Percentiles rank a stretch among this genome's conserved stretches.
Conservation (phyloP, 2,888 invertebrate species). For the Agrilus cyanescens region DNA sequence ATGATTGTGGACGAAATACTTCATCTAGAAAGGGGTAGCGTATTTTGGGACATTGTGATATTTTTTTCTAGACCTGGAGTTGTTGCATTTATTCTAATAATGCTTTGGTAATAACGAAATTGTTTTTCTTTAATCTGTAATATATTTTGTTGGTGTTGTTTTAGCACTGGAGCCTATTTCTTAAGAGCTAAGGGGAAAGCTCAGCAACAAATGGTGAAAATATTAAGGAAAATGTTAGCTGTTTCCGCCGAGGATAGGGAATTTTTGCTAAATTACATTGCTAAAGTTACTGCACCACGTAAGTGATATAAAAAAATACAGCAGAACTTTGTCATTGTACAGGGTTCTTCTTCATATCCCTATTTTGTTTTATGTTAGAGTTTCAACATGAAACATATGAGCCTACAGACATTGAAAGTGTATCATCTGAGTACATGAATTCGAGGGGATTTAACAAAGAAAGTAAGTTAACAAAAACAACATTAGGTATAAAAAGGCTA, state of each 20-base stretch:
- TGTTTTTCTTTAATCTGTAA: neutral
- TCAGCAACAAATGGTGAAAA: slow-evolving; percentile 46
- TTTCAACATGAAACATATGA: too few species aligned
- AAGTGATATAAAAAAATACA: slow-evolving; percentile 15
- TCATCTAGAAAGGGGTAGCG: slow-evolving; percentile 35
- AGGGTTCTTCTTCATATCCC: too few species aligned
- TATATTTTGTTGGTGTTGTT: slow-evolving; percentile 11
- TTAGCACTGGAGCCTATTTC: slow-evolving; percentile 51
- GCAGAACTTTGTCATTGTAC: too few species aligned
- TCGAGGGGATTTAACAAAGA: too few species aligned
- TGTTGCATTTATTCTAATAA: slow-evolving; percentile 46
- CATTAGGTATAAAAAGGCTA: too few species aligned
- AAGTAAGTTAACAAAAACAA: too few species aligned
- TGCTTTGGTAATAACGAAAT: slow-evolving; percentile 41
- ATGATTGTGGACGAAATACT: slow-evolving; percentile 46
- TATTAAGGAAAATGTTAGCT: slow-evolving; percentile 51
- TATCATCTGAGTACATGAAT: too few species aligned
- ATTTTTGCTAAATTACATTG: slow-evolving; percentile 50
- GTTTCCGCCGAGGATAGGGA: slow-evolving; percentile 60
- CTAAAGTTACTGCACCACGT: slow-evolving; percentile 49
- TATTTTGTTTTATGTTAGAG: too few species aligned
- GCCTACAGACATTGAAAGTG: too few species aligned
- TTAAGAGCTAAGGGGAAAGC: slow-evolving; percentile 49
- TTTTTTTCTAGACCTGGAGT: slow-evolving; percentile 48
- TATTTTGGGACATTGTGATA: slow-evolving; percentile 36